Evolutionary conservation across 2,888 invertebrate species (phyloP).

Genomic region (Spilarctia lutea): DNA sequence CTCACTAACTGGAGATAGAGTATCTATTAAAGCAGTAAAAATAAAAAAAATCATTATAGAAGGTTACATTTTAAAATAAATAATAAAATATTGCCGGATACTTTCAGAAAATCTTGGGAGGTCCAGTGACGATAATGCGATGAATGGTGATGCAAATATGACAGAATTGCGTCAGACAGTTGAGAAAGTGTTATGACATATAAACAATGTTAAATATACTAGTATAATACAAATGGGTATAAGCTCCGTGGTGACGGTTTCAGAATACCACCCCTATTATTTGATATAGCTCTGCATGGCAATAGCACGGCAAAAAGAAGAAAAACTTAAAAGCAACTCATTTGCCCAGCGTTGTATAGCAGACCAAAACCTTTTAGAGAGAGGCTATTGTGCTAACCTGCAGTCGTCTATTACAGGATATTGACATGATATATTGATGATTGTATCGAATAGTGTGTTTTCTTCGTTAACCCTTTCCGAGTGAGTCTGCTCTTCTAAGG

Average conservation of each 20-base stretch:
- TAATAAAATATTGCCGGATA: background rate
- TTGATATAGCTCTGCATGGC: background rate
- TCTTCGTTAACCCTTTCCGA: too few relatives aligned
- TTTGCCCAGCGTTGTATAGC: too few relatives aligned
- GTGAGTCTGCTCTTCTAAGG: too few relatives aligned
- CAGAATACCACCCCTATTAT: too few relatives aligned
- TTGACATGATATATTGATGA: too few relatives aligned
- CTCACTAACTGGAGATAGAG: too few relatives aligned
- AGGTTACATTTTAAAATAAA: background rate
- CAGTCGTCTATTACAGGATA: too few relatives aligned
- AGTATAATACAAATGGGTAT: background rate
- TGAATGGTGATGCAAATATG: background rate
- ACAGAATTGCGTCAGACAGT: constrained; percentile 4
- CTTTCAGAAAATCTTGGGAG: background rate
- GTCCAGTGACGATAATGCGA: background rate
- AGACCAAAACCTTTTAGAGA: background rate
- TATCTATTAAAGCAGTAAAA: too few relatives aligned
- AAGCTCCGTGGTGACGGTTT: background rate
- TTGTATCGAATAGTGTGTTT: too few relatives aligned
- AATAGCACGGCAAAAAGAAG: too few relatives aligned
- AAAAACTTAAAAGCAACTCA: too few relatives aligned
- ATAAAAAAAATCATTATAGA: background rate
- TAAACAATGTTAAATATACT: constrained; percentile 1
- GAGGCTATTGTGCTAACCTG: too few relatives aligned
- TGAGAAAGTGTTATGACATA: background rate